A percentile compares a stretch with the other conserved stretches of the same genome.
phyloP scores from a whole-genome alignment of 2,888 invertebrate genomes.

The Nasonia oneida region DNA sequence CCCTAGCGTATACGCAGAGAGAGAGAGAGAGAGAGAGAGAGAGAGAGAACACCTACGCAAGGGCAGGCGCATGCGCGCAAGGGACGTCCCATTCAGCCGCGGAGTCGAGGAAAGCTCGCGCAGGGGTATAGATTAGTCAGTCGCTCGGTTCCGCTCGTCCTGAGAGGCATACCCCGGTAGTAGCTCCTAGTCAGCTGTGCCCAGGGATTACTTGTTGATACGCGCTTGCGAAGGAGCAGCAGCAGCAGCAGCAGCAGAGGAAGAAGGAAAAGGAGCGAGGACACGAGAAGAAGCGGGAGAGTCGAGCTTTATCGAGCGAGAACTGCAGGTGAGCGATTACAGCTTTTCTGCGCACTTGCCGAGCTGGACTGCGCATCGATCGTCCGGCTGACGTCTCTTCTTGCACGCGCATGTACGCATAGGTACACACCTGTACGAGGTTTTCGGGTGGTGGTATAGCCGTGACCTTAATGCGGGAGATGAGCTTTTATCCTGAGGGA shows the following conservation, averaged over 20 bases:
- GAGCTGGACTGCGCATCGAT: constrained; percentile 1
- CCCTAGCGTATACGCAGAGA: not conserved
- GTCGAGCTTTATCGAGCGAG: not conserved
- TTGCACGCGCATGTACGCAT: not conserved
- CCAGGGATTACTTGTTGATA: constrained; percentile 12
- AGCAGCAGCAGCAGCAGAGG: not conserved
- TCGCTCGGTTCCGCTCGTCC: constrained; percentile 33
- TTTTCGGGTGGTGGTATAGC: not conserved
- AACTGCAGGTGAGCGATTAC: not conserved
- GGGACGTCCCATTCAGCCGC: not conserved
- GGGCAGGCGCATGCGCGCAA: not conserved
- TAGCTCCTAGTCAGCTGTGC: not conserved
- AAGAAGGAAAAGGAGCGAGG: not conserved
- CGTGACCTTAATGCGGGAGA: not conserved
- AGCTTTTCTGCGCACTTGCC: constrained; percentile 1
- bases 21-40: too few relatives aligned
- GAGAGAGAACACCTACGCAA: not conserved
- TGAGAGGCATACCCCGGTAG: not conserved
- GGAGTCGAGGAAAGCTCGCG: not conserved
- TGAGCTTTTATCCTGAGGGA: not conserved
- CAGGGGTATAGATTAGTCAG: constrained; percentile 34
- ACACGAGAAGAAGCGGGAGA: not conserved
- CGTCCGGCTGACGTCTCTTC: not conserved
- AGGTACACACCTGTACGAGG: not conserved
- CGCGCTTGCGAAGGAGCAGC: too few relatives aligned